Evolutionary conservation across 2,888 invertebrate species (phyloP), one percentile per base, ranked within the genome.

Genomic region (Neoascia interrupta): DNA sequence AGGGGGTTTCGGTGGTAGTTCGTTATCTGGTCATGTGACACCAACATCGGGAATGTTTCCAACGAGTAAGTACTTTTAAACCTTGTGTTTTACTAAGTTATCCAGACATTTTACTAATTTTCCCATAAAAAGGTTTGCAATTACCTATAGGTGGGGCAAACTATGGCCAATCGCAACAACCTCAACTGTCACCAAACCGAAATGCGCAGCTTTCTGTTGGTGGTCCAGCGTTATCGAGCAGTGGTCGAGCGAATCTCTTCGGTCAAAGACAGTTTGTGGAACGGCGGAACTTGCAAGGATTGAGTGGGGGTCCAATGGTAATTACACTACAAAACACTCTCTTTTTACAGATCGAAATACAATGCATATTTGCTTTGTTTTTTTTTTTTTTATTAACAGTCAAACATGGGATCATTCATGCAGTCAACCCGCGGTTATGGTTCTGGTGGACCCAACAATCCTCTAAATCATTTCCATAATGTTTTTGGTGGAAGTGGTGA

Each of bases 221-320:
- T 87, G 91, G 85, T 90, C 91, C 92, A 80, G 90, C 91, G 73
- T 90, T 92, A 90, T 90, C 91, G 81, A 85, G 86, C 83, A 86
- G 86, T 64, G 91, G 91, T 66, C 88, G 92, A 68, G 88, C 91
- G 74, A 92, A 91, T 84, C 92, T 96, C 81, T 95, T 95, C 87
- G 94, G 94, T 82, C 95, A 95, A 89, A 91, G 95, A 87, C 92
- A 94, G 82, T 94, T 95, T 87, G 92, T 94, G 53, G 94, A 95
- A 86, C 91, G 95, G 85, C 92, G 95, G 89, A 92, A 91, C 81
- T 88, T 92, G 87, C 91, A 91, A 83, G 86, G 87, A 26, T 81
- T 88, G 79, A 87, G 88, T 79, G 86, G 87, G 81, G 88, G 88
- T 73, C 88, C 88, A 74, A 89, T 89, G 89, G 66, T 54, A 31